These are phyloP conservation scores for Danio tinwini DNA, from an alignment of 2,797 vertebrate genomes.

Conservation along the genomic window DNA sequence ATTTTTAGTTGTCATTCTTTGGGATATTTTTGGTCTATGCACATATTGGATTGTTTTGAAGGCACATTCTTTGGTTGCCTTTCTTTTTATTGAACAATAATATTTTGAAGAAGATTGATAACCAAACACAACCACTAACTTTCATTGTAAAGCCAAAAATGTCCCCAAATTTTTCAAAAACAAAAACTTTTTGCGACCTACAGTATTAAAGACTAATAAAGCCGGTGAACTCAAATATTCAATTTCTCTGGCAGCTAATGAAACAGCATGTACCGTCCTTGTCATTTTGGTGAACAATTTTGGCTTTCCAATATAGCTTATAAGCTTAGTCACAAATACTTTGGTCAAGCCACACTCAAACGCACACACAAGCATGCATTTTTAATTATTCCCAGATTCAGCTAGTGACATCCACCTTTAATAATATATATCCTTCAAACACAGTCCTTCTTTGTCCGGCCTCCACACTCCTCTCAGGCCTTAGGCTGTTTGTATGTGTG, in stretches of 20 bases:
- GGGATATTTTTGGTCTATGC: too few relatives aligned
- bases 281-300: not conserved
- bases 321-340: not conserved
- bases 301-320: conserved; percentile 3
- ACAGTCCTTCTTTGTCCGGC: conserved; percentile 12
- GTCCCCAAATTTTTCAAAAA: too few relatives aligned
- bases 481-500: conserved; percentile 18
- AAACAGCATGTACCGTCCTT: not conserved
- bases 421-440: conserved; percentile 22
- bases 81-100: too few relatives aligned
- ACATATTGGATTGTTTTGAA: too few relatives aligned
- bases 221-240: not conserved
- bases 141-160: too few relatives aligned
- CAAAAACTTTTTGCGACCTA: too few relatives aligned
- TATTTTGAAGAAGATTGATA: too few relatives aligned
- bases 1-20: too few relatives aligned
- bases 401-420: conserved; percentile 28
- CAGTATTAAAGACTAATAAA: too few relatives aligned
- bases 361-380: not conserved
- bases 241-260: not conserved
- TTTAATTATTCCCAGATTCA: conserved; percentile 43
- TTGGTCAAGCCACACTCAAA: not conserved
- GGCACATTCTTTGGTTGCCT: too few relatives aligned
- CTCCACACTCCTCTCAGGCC: not conserved
- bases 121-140: too few relatives aligned